Conservation (phyloP, 30 jellyfish, hydroid and myxozoan species). For the Aurelia aurita region DNA sequence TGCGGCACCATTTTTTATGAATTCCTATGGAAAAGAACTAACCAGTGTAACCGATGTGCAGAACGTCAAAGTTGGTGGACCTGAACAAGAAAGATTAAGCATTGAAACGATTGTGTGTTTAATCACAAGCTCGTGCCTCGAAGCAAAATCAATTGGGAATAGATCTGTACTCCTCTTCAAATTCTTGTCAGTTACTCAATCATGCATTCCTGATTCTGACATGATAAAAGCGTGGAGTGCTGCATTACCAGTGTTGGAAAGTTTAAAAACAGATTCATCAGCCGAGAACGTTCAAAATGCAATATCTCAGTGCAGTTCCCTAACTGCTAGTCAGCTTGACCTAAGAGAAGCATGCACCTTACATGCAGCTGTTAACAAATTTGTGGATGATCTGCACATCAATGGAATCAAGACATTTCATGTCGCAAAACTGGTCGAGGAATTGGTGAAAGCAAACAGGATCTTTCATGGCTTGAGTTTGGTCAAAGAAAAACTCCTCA, state of each 20-base stretch:
- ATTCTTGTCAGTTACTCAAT: not conserved
- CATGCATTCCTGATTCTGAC: not conserved
- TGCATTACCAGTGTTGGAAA: constrained; percentile 1
- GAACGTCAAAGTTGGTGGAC: not conserved
- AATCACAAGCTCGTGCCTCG: not conserved
- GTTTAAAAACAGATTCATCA: not conserved
- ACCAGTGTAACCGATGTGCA: not conserved
- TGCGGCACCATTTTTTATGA: not conserved
- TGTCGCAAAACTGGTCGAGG: constrained; percentile 7
- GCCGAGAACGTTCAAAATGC: not conserved
- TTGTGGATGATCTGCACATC: not conserved
- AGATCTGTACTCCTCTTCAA: not conserved
- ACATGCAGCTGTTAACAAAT: constrained; percentile 4
- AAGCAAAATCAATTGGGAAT: not conserved
- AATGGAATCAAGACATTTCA: constrained; percentile 1
- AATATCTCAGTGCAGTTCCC: constrained; percentile 2
- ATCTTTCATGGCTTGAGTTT: not conserved
- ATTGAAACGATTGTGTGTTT: not conserved
- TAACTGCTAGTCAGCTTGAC: not conserved
- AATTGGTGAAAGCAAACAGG: not conserved
- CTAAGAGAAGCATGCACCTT: not conserved
- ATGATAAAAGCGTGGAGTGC: constrained; percentile 4
- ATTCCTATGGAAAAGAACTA: not conserved
- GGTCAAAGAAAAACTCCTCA: not conserved
- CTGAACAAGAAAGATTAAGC: not conserved